These are phyloP conservation scores for Emberiza fucata DNA, from an alignment of 2,113 vertebrate genomes.

Conservation along the genomic window DNA sequence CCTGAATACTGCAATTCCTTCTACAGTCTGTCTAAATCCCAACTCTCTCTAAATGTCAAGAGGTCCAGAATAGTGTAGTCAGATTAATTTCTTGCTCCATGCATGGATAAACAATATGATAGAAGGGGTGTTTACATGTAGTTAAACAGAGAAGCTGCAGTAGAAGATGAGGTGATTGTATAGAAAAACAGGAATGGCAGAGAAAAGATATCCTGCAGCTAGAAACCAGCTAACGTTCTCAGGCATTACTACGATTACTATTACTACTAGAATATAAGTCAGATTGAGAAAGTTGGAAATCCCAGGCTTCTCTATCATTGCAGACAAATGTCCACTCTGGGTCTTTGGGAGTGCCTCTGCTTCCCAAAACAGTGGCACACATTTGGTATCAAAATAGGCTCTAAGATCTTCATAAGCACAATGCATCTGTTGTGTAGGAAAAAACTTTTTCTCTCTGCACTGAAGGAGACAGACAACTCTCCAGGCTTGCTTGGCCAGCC, in stretches of 20 bases:
- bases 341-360: neutral
- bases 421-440: neutral
- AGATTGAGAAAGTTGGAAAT: neutral
- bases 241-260: neutral
- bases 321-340: neutral
- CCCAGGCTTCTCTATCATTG: neutral
- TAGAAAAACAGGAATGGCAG: neutral
- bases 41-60: slow-evolving; percentile 48
- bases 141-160: slow-evolving; percentile 22
- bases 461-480: neutral
- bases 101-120: slow-evolving; percentile 58
- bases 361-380: neutral
- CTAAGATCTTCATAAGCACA: neutral
- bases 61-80: slow-evolving; percentile 38
- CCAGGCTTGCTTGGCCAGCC: neutral
- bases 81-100: slow-evolving; percentile 59
- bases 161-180: neutral
- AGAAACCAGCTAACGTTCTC: neutral
- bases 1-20: slow-evolving; percentile 32
- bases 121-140: slow-evolving; percentile 26
- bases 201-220: neutral
- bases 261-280: neutral
- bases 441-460: neutral
- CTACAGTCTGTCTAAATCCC: neutral
- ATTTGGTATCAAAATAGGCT: neutral